phyloP scores from a whole-genome alignment of 2,113 vertebrate genomes.

The Tricholaema leucomelas region DNA sequence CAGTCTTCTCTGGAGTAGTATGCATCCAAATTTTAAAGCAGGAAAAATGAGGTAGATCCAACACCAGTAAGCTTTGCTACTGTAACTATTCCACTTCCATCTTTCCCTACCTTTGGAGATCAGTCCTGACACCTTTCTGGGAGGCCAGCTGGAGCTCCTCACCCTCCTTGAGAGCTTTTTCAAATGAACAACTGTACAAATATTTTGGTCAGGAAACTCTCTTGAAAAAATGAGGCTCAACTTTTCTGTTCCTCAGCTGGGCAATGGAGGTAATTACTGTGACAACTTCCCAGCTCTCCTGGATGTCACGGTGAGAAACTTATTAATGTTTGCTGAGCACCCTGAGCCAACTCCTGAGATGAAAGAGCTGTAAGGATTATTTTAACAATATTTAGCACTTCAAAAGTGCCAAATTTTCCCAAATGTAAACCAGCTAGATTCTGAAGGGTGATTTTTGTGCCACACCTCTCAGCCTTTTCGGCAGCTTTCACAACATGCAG shows the following conservation, averaged over 20 bases:
- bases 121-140: background rate
- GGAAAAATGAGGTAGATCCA: background rate
- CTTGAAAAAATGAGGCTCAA: conserved; percentile 27
- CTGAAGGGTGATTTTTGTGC: conserved; percentile 5
- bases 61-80: background rate
- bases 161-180: background rate
- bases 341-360: conserved; percentile 31
- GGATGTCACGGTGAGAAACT: conserved; percentile 45
- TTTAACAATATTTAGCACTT: conserved; percentile 50
- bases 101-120: background rate
- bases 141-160: background rate
- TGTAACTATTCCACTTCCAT: background rate
- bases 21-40: background rate
- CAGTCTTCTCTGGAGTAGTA: background rate
- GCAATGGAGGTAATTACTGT: background rate
- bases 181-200: background rate
- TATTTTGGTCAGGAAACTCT: conserved; percentile 26
- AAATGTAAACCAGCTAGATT: conserved; percentile 24
- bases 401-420: conserved; percentile 29
- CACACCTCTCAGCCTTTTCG: background rate
- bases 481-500: background rate
- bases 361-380: conserved; percentile 28
- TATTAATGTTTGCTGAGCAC: conserved; percentile 29
- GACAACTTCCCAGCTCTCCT: conserved; percentile 15
- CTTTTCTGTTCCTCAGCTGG: background rate